These are phyloP conservation scores for Artemia franciscana DNA, from an alignment of 1,140 invertebrate genomes.

Conservation along the genomic window DNA sequence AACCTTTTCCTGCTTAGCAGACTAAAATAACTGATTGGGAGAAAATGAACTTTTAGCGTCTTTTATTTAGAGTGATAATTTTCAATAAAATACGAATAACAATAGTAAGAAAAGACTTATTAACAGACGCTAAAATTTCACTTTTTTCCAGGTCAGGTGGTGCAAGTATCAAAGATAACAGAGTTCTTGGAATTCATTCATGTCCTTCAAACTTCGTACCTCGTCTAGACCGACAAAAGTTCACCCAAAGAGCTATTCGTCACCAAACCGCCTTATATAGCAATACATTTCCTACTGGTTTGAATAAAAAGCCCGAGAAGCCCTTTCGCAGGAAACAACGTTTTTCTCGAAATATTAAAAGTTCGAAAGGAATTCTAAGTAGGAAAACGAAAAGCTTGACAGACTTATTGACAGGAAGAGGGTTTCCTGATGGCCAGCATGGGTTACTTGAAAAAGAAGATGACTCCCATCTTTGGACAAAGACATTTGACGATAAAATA, in stretches of 20 bases:
- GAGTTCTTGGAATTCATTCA: background rate
- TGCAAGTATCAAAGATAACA: background rate
- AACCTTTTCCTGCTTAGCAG: too few relatives aligned
- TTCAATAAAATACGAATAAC: too few relatives aligned
- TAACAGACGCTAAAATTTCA: background rate
- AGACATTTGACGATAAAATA: background rate
- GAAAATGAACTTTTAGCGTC: too few relatives aligned
- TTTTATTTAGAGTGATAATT: too few relatives aligned
- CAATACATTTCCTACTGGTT: background rate
- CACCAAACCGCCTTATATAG: background rate
- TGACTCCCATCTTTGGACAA: background rate
- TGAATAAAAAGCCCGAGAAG: background rate
- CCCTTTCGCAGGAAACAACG: background rate
- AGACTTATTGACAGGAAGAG: background rate
- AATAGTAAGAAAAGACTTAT: too few relatives aligned
- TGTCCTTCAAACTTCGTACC: background rate
- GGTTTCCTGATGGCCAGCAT: background rate
- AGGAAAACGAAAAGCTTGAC: background rate
- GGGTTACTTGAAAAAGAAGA: background rate
- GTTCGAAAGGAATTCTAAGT: background rate
- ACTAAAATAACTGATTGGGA: too few relatives aligned
- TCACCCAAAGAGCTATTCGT: background rate
- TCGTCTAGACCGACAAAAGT: background rate
- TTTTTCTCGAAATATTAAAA: background rate
- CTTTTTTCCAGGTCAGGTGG: background rate